Evolutionary conservation across 2,113 vertebrate genomes (phyloP).

Genomic region (Engystomops pustulosus): DNA sequence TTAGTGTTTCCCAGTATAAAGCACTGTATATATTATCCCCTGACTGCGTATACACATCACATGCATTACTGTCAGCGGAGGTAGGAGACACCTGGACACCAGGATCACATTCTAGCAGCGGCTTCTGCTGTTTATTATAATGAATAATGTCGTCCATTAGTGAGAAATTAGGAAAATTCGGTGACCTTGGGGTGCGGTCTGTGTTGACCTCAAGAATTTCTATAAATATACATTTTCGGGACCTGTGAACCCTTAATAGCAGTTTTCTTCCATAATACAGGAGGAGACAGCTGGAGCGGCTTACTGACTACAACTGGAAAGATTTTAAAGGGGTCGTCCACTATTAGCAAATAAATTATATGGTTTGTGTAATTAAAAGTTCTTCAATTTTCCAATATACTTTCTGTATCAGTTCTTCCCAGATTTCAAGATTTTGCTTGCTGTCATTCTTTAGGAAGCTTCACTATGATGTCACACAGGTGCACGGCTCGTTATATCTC

Average conservation of each 20-base stretch:
- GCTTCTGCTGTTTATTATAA: background rate
- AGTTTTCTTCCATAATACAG: background rate
- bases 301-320: background rate
- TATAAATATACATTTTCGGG: slow-evolving; percentile 17
- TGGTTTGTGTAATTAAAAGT: no score
- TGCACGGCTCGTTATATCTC: no score
- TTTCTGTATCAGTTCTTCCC: no score
- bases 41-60: background rate
- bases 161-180: background rate
- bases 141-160: slow-evolving; percentile 18
- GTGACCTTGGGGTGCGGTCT: background rate
- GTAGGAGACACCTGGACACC: background rate
- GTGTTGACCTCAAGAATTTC: background rate
- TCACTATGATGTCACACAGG: no score
- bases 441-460: no score
- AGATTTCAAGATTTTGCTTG: no score
- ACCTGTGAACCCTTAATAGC: background rate
- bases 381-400: no score
- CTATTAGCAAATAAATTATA: no score
- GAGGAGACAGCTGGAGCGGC: background rate
- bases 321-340: background rate
- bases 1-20: background rate
- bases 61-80: slow-evolving; percentile 18
- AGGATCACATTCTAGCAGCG: background rate
- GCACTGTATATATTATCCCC: background rate